These are phyloP conservation scores for Eristalinus aeneus DNA, from an alignment of 2,888 invertebrate species.

Conservation along the genomic window DNA sequence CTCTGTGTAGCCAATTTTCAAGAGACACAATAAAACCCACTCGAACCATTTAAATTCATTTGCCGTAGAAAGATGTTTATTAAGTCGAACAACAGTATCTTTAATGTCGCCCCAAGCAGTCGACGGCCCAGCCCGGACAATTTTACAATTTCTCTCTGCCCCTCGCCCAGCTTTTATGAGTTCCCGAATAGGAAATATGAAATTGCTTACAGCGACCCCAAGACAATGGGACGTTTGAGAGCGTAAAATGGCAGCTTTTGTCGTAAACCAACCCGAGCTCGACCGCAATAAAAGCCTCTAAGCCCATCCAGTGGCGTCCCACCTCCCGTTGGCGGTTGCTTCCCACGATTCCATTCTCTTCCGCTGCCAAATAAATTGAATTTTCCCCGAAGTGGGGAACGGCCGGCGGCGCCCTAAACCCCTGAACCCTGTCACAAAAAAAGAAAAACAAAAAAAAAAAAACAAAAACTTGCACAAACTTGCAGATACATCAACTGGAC, in stretches of 20 bases:
- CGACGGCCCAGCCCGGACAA: not conserved
- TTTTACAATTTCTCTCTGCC: slow-evolving; percentile 4
- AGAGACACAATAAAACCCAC: not conserved
- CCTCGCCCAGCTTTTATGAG: slow-evolving; percentile 2
- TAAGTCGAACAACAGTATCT: slow-evolving; percentile 18
- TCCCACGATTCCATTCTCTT: slow-evolving; percentile 53
- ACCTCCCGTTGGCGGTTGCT: not conserved
- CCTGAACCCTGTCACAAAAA: not conserved
- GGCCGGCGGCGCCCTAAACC: slow-evolving; percentile 13
- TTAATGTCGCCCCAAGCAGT: slow-evolving; percentile 14
- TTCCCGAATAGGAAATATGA: slow-evolving; percentile 40
- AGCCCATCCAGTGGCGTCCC: slow-evolving; percentile 34
- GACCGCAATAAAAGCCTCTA: slow-evolving; percentile 46
- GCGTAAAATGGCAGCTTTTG: not conserved
- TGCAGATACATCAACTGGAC: slow-evolving; percentile 35
- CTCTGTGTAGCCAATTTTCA: not conserved
- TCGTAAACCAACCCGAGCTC: not conserved
- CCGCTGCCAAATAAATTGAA: slow-evolving; percentile 39
- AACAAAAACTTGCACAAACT: not conserved
- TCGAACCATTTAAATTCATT: not conserved
- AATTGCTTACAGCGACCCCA: slow-evolving; percentile 30
- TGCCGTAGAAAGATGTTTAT: slow-evolving; percentile 22
- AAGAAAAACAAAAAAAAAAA: not conserved
- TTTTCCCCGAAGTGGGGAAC: slow-evolving; percentile 10
- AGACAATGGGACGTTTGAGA: not conserved